Evolutionary conservation across 1,140 invertebrate genomes (phyloP).

Genomic region (Euura saliciscinereae): DNA sequence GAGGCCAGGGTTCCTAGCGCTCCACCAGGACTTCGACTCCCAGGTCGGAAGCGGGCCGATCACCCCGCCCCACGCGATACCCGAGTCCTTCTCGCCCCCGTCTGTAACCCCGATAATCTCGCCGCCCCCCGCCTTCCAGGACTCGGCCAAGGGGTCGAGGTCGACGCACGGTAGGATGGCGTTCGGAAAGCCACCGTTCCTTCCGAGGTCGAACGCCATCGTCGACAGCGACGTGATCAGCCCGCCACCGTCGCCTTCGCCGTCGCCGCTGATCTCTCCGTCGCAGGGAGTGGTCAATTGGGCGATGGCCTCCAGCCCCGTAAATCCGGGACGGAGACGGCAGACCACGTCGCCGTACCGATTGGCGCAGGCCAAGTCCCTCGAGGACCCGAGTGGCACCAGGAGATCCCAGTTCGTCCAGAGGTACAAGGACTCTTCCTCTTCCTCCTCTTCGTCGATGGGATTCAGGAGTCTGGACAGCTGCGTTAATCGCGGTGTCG

Average conservation of each 20-base stretch:
- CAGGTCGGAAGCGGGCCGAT: constrained; percentile 48
- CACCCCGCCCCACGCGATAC: constrained; percentile 55
- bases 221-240: constrained; percentile 63
- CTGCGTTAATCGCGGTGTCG: constrained; percentile 48
- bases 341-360: constrained; percentile 43
- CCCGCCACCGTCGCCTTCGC: constrained; percentile 55
- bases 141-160: constrained; percentile 48
- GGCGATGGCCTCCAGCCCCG: constrained; percentile 30
- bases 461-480: constrained; percentile 66
- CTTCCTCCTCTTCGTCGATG: constrained; percentile 63
- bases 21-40: constrained; percentile 46
- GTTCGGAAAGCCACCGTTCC: constrained; percentile 58
- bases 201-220: constrained; percentile 64
- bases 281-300: constrained; percentile 33
- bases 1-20: constrained; percentile 54
- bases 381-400: constrained; percentile 61
- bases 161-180: constrained; percentile 36
- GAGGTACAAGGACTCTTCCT: constrained; percentile 62
- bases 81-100: constrained; percentile 62
- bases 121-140: constrained; percentile 67
- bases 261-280: constrained; percentile 43
- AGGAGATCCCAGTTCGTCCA: constrained; percentile 61
- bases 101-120: constrained; percentile 67
- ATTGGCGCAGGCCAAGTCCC: constrained; percentile 62
- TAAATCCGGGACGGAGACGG: constrained; percentile 24